Conservation (phyloP, 2,888 invertebrate genomes). For the Ellobium chinense region DNA sequence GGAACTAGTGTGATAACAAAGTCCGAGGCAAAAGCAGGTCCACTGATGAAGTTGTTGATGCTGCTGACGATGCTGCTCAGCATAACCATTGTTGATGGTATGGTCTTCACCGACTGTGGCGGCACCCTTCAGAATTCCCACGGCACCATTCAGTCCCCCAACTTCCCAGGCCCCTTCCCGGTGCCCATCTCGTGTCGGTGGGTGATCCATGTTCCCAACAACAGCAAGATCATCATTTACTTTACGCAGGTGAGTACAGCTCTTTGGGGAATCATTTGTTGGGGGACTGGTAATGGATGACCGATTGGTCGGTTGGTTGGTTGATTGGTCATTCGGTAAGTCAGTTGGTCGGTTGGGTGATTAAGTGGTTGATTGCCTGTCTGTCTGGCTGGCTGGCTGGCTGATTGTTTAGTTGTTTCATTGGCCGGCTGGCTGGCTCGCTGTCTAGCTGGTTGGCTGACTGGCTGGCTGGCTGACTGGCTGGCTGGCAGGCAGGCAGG, state of each 20-base stretch:
- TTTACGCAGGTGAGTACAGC: constrained; percentile 83
- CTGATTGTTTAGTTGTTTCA: neutral
- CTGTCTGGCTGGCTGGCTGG: neutral
- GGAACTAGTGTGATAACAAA: too few relatives aligned
- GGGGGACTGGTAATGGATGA: neutral
- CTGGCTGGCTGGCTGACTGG: too few relatives aligned
- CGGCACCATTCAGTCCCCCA: constrained; percentile 86
- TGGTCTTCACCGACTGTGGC: constrained; percentile 62
- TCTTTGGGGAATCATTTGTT: too few relatives aligned
- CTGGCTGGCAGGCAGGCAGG: too few relatives aligned
- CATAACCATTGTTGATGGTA: too few relatives aligned
- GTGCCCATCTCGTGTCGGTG: constrained; percentile 92
- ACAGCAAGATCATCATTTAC: constrained; percentile 87
- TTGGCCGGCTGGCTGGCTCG: neutral
- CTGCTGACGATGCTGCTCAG: too few relatives aligned
- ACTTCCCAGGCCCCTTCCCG: constrained; percentile 89
- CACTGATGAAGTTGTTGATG: too few relatives aligned
- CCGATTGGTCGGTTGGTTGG: too few relatives aligned
- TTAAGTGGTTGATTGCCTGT: neutral
- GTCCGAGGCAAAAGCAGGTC: too few relatives aligned
- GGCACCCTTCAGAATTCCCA: constrained; percentile 56
- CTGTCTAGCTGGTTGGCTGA: too few relatives aligned
- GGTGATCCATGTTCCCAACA: constrained; percentile 87
- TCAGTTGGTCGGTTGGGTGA: too few relatives aligned
- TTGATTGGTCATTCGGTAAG: too few relatives aligned